These are phyloP conservation scores for Yponomeuta plumbellus DNA, from an alignment of 2,888 invertebrate species.

Conservation along the genomic window DNA sequence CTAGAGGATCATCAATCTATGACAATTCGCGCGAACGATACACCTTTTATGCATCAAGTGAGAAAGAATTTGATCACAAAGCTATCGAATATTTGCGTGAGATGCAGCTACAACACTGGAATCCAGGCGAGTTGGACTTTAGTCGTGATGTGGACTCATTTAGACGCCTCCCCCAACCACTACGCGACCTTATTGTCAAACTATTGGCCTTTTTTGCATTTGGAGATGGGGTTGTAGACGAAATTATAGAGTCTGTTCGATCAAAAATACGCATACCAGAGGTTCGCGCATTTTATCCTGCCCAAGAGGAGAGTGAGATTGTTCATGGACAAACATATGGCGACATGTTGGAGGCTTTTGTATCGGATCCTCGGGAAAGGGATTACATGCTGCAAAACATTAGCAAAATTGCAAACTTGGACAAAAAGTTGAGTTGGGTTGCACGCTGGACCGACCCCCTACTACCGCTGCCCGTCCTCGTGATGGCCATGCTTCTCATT, in stretches of 20 bases:
- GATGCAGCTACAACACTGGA: neutral
- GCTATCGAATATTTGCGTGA: neutral
- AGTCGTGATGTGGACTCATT: neutral
- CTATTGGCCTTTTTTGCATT: neutral
- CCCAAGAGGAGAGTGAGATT: too few species aligned
- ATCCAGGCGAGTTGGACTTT: conserved; percentile 2
- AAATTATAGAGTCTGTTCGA: too few species aligned
- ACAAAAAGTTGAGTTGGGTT: too few species aligned
- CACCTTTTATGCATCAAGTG: conserved; percentile 4
- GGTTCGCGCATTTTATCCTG: neutral
- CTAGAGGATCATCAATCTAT: neutral
- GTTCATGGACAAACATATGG: too few species aligned
- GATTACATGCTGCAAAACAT: too few species aligned
- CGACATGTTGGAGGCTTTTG: too few species aligned
- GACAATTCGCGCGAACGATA: neutral
- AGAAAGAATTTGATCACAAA: neutral
- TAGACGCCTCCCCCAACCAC: neutral
- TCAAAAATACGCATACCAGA: neutral
- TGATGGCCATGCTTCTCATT: too few species aligned
- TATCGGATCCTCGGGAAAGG: too few species aligned
- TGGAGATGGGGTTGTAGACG: too few species aligned
- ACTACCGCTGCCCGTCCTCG: too few species aligned
- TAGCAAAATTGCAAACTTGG: too few species aligned
- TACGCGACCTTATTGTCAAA: neutral
- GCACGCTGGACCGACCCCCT: too few species aligned